phyloP scores from a whole-genome alignment of 2,113 vertebrate species.

The Patagioenas fasciata region DNA sequence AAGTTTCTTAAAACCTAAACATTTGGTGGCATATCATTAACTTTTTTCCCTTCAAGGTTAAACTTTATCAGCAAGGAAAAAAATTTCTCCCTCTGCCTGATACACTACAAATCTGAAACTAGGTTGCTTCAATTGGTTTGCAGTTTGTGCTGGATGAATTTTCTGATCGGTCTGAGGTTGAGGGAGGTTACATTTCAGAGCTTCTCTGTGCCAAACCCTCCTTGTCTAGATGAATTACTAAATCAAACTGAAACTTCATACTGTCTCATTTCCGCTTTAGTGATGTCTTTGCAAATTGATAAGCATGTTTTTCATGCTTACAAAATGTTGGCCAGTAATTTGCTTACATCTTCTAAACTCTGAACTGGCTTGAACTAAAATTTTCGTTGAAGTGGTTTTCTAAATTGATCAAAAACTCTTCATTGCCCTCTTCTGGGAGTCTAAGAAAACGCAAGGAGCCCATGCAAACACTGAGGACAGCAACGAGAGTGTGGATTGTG shows the following conservation, averaged over 20 bases:
- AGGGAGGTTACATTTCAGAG: conserved; percentile 7
- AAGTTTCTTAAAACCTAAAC: neutral
- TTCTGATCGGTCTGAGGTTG: conserved; percentile 24
- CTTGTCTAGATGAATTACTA: conserved; percentile 9
- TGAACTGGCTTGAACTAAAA: neutral
- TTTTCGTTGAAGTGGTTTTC: neutral
- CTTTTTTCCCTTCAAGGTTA: conserved; percentile 1
- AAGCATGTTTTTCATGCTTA: conserved; percentile 20
- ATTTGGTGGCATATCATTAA: neutral
- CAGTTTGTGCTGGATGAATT: conserved; percentile 22
- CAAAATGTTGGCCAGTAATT: conserved; percentile 33
- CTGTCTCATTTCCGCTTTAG: conserved; percentile 30
- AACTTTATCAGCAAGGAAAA: neutral
- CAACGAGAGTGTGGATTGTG: rapidly evolving
- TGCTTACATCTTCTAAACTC: conserved; percentile 8
- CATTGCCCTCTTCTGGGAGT: conserved; percentile 72
- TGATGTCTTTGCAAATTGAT: conserved; percentile 49
- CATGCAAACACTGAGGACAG: neutral
- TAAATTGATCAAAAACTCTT: conserved; percentile 34
- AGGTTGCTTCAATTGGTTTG: neutral
- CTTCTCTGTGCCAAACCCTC: neutral
- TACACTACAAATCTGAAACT: conserved; percentile 21
- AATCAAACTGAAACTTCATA: conserved; percentile 46
- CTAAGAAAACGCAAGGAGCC: neutral
- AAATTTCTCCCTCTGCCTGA: neutral